These are phyloP conservation scores for Fopius arisanus DNA, from an alignment of 1,140 invertebrate genomes.

Conservation along the genomic window DNA sequence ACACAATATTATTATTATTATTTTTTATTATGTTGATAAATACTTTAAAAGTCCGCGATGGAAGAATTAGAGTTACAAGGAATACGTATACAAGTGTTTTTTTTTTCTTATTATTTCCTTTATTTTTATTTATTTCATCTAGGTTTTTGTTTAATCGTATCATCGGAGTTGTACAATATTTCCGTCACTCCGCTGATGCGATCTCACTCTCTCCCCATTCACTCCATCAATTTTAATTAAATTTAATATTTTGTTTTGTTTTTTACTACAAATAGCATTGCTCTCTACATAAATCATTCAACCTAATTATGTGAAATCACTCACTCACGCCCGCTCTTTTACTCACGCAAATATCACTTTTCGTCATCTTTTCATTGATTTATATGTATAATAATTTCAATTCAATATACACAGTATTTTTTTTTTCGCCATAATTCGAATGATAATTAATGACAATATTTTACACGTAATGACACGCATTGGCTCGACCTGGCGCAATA, in stretches of 20 bases:
- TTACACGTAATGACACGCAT: constrained; percentile 60
- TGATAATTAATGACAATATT: constrained; percentile 62
- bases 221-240: constrained; percentile 28
- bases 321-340: constrained; percentile 21
- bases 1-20: constrained; percentile 60
- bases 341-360: constrained; percentile 37
- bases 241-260: constrained; percentile 3
- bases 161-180: constrained; percentile 27
- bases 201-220: constrained; percentile 20
- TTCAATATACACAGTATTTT: constrained; percentile 60
- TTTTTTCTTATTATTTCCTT: constrained; percentile 40
- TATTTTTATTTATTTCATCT: constrained; percentile 35
- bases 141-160: constrained; percentile 23
- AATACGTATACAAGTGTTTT: constrained; percentile 66
- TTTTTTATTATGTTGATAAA: constrained; percentile 65
- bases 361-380: constrained; percentile 31
- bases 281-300: constrained; percentile 9
- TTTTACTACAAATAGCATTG: constrained; percentile 29
- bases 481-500: constrained; percentile 50
- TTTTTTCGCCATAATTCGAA: constrained; percentile 56
- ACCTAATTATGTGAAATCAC: not conserved
- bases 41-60: constrained; percentile 65
- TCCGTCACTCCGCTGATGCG: not conserved
- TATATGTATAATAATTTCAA: constrained; percentile 39
- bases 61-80: constrained; percentile 67